Percentiles rank a stretch among this genome's conserved stretches.
phyloP scores from a whole-genome alignment of 2,888 invertebrate species.

The Leptinotarsa haldemani region DNA sequence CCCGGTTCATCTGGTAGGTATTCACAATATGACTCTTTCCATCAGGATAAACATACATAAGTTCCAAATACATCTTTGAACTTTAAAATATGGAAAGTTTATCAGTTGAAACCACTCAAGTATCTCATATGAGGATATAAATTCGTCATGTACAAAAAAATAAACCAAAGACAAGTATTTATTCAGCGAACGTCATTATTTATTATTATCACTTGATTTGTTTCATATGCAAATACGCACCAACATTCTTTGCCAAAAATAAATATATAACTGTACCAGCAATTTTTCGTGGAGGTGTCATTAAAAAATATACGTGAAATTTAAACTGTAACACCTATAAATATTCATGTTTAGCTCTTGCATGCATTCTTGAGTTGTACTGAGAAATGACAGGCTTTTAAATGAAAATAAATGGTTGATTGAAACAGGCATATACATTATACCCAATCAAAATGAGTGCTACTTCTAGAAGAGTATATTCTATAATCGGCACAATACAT shows the following conservation, averaged over 20 bases:
- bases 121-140: no score
- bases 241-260: conserved; percentile 23
- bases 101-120: no score
- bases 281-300: conserved; percentile 22
- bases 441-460: no score
- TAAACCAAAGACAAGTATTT: not conserved
- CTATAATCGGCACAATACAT: no score
- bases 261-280: conserved; percentile 17
- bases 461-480: no score
- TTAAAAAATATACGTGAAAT: conserved; percentile 27
- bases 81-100: no score
- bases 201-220: conserved; percentile 17
- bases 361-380: conserved; percentile 3
- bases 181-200: not conserved
- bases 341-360: conserved; percentile 25
- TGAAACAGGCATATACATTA: not conserved
- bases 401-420: conserved; percentile 7
- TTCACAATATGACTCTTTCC: no score
- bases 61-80: no score
- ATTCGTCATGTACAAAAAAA: not conserved
- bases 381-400: conserved; percentile 26
- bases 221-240: conserved; percentile 14
- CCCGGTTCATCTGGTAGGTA: no score
- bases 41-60: no score
- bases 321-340: conserved; percentile 26